Evolutionary conservation across 2,113 vertebrate species (phyloP).

Genomic region (Oreochromis niloticus): DNA sequence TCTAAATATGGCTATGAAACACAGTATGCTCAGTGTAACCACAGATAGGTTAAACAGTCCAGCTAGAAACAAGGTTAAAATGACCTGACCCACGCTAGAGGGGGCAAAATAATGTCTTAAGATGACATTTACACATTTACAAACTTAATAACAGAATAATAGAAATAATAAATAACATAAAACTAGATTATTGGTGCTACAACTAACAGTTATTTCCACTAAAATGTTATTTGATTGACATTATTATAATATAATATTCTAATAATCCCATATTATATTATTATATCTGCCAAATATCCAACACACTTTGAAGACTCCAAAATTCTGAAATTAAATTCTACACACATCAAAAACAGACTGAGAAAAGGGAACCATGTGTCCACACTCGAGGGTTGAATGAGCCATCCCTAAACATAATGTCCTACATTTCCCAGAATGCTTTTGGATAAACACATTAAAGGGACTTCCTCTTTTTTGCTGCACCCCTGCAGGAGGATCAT

Average conservation of each 20-base stretch:
- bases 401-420: not conserved
- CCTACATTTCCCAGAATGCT: slow-evolving; percentile 6
- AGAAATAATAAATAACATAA: not conserved
- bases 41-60: not conserved
- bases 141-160: not conserved
- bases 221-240: not conserved
- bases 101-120: not conserved
- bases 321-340: not conserved
- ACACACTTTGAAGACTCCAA: not conserved
- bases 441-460: not conserved
- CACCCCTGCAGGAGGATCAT: not conserved
- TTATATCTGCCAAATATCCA: not conserved
- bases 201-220: not conserved
- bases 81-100: not conserved
- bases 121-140: not conserved
- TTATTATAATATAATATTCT: not conserved
- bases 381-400: not conserved
- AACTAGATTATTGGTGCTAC: not conserved
- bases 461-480: not conserved
- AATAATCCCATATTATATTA: not conserved
- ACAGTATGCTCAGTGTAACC: not conserved
- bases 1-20: not conserved
- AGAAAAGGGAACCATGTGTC: not conserved
- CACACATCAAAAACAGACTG: not conserved
- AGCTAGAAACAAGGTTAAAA: not conserved